Evolutionary conservation across 2,888 invertebrate genomes (phyloP), one percentile per base, ranked within the genome.

Genomic region (Ophioninae sp.): DNA sequence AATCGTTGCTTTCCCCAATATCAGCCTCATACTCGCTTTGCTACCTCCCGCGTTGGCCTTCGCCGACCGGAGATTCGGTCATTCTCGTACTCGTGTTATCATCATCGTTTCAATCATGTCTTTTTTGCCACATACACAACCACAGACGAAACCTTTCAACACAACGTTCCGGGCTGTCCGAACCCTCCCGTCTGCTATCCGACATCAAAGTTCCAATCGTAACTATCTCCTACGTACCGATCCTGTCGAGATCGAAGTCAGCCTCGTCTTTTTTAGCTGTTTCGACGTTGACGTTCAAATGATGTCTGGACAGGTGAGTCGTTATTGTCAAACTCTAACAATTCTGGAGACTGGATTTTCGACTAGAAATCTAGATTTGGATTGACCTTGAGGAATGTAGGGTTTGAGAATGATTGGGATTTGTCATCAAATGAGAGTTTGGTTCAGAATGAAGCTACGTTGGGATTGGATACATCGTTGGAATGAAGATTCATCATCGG

Each of bases 51-150:
- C 85, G 82, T 85, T 86, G 82, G 84, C 85, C 83, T 87, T 84
- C 82, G 87, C 84, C n/a, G 2, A 73, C 83, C 74, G 81, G 56
- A 71, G 65, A 41, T 20, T 74, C 61, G 65, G 79, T 84, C 81
- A 81, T 75, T 30, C 72, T 81, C 81, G 81, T 81, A 7, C 79
- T 84, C 87, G 86, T 88, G 88, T 87, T 86, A 88, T 87, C 88
- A 87, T 88, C 89, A 88, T 90, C 86, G 88, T 88, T 87, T 82
- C 87, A 84, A 81, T 82, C 86, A 86, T 86, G 84, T 87, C 86
- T 86, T 85, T 86, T 81, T 86, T 81, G 86, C 68, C 79, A 64
- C 75, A 76, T 81, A 81, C 67, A 67, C 76, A 78, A 30, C 81
- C 83, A 84, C 78, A 75, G 81, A 81, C 78, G 74, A 68, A 83